Conservation (phyloP, 35 echinoderm and acorn worm species). For the Patiria miniata region DNA sequence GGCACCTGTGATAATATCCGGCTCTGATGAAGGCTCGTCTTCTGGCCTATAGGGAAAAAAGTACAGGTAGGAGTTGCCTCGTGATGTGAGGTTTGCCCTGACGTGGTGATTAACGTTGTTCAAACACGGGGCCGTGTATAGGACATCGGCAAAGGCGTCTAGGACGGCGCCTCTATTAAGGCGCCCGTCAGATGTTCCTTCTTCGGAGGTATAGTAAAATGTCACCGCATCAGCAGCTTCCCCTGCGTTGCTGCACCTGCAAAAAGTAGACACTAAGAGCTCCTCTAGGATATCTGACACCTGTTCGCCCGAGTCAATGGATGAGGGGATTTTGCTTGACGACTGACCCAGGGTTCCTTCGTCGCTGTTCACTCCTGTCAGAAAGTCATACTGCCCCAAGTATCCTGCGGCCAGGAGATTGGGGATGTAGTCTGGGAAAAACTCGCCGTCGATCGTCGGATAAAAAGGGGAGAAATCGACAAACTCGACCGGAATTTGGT, state of each 20-base stretch:
- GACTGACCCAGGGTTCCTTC: conserved; percentile 33
- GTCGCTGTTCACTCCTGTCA: conserved; percentile 49
- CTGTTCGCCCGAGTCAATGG: background rate
- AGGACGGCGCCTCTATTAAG: background rate
- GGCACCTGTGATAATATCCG: conserved; percentile 9
- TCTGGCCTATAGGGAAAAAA: conserved; percentile 5
- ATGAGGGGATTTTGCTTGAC: background rate
- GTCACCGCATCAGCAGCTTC: background rate
- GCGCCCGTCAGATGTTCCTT: background rate
- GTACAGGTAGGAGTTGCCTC: background rate
- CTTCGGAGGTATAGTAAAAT: background rate
- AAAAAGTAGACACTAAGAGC: background rate
- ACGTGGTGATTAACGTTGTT: background rate
- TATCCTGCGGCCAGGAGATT: background rate
- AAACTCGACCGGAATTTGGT: background rate
- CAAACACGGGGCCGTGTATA: background rate
- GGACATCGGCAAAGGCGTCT: background rate
- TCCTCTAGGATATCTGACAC: background rate
- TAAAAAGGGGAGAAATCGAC: conserved; percentile 34
- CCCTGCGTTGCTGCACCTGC: background rate
- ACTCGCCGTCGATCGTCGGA: conserved; percentile 44
- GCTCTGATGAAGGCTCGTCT: background rate
- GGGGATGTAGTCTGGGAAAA: background rate
- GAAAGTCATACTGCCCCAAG: conserved; percentile 43
- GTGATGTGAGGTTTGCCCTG: background rate